Conservation (phyloP, 30 jellyfish, hydroid and myxozoan genomes). For the Haliclystus octoradiatus region DNA sequence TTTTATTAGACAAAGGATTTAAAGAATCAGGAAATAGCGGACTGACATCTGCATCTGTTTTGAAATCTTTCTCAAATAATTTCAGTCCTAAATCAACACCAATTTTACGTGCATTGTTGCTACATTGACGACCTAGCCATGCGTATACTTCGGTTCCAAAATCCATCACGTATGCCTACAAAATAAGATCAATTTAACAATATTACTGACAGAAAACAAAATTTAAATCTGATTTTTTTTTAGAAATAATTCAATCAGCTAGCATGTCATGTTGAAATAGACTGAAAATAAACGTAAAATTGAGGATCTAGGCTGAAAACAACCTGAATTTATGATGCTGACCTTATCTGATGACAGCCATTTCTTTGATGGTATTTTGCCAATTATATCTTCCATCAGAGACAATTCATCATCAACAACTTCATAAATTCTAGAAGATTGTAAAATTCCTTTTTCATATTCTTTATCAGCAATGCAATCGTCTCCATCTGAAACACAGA, state of each 20-base stretch:
- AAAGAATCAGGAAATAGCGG: slow-evolving; percentile 58
- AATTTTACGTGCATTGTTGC: slow-evolving; percentile 48
- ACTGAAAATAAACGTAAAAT: too few relatives aligned
- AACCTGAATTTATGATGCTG: not conserved
- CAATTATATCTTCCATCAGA: slow-evolving; percentile 47
- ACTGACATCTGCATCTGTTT: slow-evolving; percentile 49
- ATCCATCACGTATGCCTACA: slow-evolving; percentile 91
- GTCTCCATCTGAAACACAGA: slow-evolving; percentile 31
- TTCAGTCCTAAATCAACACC: slow-evolving; percentile 72
- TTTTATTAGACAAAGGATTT: slow-evolving; percentile 28
- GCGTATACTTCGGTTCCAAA: slow-evolving; percentile 91
- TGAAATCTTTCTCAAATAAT: slow-evolving; percentile 47
- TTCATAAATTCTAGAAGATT: slow-evolving; percentile 64
- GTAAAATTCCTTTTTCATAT: slow-evolving; percentile 66
- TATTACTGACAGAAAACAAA: too few relatives aligned
- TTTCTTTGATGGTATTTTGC: slow-evolving; percentile 89
- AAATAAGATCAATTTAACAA: not conserved
- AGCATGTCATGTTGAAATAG: too few relatives aligned
- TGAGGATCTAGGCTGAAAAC: too few relatives aligned
- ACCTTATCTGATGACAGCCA: slow-evolving; percentile 84
- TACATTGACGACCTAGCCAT: slow-evolving; percentile 86
- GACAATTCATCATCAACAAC: slow-evolving; percentile 42
- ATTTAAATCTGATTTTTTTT: too few relatives aligned
- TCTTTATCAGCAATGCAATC: slow-evolving; percentile 66
- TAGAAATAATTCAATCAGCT: too few relatives aligned